A percentile compares a stretch with the other conserved stretches of the same genome.
phyloP scores from a whole-genome alignment of 2,113 vertebrate genomes.

The Misgurnus anguillicaudatus region DNA sequence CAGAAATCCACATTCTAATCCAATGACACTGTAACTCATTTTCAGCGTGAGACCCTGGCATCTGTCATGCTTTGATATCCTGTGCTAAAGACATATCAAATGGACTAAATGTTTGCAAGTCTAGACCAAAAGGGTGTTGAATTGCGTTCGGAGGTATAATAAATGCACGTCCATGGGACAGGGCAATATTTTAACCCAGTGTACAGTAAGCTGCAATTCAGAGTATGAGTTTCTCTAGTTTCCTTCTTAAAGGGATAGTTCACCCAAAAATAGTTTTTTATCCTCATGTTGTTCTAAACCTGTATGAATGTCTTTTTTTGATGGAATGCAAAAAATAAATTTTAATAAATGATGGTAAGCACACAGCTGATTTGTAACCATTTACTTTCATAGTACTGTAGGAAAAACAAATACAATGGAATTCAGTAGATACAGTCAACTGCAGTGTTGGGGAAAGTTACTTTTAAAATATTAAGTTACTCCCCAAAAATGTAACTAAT shows the following conservation, averaged over 20 bases:
- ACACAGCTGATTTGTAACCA: too few relatives aligned
- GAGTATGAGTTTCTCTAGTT: slow-evolving; percentile 30
- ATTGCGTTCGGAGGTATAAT: slow-evolving; percentile 4
- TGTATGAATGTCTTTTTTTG: too few relatives aligned
- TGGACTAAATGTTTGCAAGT: slow-evolving; percentile 14
- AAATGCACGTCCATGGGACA: background rate
- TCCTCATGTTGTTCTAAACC: too few relatives aligned
- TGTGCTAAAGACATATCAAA: background rate
- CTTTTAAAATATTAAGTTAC: too few relatives aligned
- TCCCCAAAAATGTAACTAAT: too few relatives aligned
- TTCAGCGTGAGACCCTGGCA: slow-evolving; percentile 16
- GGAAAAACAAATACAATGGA: too few relatives aligned
- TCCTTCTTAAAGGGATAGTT: background rate
- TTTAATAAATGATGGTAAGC: too few relatives aligned
- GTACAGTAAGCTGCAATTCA: slow-evolving; percentile 23
- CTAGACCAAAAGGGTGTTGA: slow-evolving; percentile 16
- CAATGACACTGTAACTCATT: slow-evolving; percentile 6
- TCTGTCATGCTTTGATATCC: slow-evolving; percentile 1
- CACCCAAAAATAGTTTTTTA: too few relatives aligned
- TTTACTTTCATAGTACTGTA: too few relatives aligned
- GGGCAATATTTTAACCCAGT: slow-evolving; percentile 1
- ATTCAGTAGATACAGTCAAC: too few relatives aligned
- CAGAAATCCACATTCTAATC: slow-evolving; percentile 9
- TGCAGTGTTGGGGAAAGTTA: too few relatives aligned
- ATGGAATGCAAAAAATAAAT: too few relatives aligned